phyloP scores from a whole-genome alignment of 2,113 vertebrate genomes.

The Echinops telfairi region DNA sequence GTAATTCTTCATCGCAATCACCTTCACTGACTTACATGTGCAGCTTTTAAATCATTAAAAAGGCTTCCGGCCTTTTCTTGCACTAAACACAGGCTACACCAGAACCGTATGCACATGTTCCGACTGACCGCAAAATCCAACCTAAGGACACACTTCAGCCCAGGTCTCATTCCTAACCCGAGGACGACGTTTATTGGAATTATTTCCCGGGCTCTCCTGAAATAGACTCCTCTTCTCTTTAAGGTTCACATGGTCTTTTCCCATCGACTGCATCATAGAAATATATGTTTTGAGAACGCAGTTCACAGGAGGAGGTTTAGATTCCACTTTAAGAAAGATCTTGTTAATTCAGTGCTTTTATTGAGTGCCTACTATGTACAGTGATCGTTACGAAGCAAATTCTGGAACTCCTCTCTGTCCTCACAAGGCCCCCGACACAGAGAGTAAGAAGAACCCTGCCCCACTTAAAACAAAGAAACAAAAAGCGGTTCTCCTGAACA shows the following conservation, averaged over 20 bases:
- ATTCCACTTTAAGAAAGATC: constrained; percentile 4
- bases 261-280: constrained; percentile 11
- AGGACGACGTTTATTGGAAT: background rate
- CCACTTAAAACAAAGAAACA: too few relatives aligned
- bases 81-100: background rate
- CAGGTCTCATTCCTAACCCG: background rate
- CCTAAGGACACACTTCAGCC: background rate
- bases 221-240: constrained; percentile 7
- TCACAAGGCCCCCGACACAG: too few relatives aligned
- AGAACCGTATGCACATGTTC: background rate
- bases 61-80: background rate
- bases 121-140: background rate
- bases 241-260: constrained; percentile 26
- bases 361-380: background rate
- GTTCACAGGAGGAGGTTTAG: background rate
- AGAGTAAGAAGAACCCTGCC: too few relatives aligned
- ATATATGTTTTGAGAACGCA: constrained; percentile 13
- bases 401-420: background rate
- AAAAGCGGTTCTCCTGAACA: background rate
- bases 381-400: constrained; percentile 16
- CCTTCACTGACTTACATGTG: background rate
- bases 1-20: background rate
- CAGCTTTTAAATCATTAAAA: too few relatives aligned
- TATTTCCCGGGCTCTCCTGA: constrained; percentile 49
- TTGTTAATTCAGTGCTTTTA: constrained; percentile 1